Base-by-base conservation (phyloP, 2,797 vertebrate species). In the Champsocephalus gunnari region DNA sequence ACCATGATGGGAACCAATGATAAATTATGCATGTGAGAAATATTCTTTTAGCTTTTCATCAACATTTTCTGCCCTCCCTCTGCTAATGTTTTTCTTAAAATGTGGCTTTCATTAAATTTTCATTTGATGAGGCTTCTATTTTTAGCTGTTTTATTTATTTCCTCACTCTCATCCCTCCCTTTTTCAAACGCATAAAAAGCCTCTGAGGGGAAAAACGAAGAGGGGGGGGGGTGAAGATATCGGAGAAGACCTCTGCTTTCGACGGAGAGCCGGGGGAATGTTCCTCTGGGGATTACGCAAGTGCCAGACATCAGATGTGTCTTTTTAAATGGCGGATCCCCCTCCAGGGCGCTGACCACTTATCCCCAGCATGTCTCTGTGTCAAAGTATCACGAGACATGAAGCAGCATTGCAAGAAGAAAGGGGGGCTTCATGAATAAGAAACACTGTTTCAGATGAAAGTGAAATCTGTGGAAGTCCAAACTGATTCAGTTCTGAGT, bases 1-100 rank as follows among this genome's bases (percentile, higher is more conserved):
- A 64, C 73, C 80, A 61, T 43, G 60, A 87, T 53, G 62, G 62
- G 74, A 85, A 70, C 70, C 68, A 28, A 66, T 79, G 56, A 45
- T 92, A 75, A 87, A 89, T 91, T 77, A 87, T 89, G 71, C 76
- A 86, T 69, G 72, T 80, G 66, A 69, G 66, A 77, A 70, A 74
- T 66, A 71, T 88, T 28, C 57, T 54, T 65, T 4, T 84, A 63
- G 79, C 53, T 73, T 71, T 88, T 88, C 79, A 78, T 85, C 62
- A 62, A 67, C 50, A 53, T 51, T 65, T 38, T 3, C 28, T 3
- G 49, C 71, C 75, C 64, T 75, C 34, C 50, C 86, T 74, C 67
- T 69, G 24, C 65, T 79, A 73, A 70, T 80, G 71, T 77, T 84
- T 83, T 84, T 61, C 73, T 81, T 13, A 79, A 77, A 82, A 83